phyloP scores from a whole-genome alignment of 2,797 vertebrate species.

The Danio jaintianensis region DNA sequence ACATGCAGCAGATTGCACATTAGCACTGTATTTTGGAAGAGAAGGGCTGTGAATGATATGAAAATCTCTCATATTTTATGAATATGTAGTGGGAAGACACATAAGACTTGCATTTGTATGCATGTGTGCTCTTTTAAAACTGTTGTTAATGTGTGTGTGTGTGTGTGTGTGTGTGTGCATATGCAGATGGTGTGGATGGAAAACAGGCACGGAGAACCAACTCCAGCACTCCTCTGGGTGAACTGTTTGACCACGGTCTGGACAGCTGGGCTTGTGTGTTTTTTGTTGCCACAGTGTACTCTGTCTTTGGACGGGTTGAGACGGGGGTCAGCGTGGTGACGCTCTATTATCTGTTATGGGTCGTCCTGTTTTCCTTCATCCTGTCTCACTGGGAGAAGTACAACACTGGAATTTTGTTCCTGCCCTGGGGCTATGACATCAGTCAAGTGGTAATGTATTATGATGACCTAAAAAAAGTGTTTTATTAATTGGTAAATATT shows the following conservation, averaged over 20 bases:
- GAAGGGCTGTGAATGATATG: background rate
- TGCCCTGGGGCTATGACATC: constrained; percentile 98
- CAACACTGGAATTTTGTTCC: constrained; percentile 96
- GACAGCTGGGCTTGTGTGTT: constrained; percentile 98
- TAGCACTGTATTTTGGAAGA: background rate
- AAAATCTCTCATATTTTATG: background rate
- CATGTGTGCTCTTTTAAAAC: background rate
- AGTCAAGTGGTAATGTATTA: constrained; percentile 91
- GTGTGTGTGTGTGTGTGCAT: constrained; percentile 24
- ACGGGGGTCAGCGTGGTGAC: constrained; percentile 89
- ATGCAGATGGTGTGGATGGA: constrained; percentile 92
- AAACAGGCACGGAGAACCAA: constrained; percentile 96
- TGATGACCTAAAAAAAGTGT: constrained; percentile 47
- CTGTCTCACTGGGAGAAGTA: constrained; percentile 99
- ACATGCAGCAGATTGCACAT: background rate
- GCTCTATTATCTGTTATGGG: constrained; percentile 94
- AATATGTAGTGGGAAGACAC: background rate
- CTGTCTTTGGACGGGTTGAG: constrained; percentile 90
- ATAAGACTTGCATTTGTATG: background rate
- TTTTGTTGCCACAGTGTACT: constrained; percentile 95
- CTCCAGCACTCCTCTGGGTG: constrained; percentile 94
- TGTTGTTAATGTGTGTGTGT: constrained; percentile 4
- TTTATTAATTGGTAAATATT: background rate
- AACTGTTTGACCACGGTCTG: constrained; percentile 97
- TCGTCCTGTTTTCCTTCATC: constrained; percentile 98